Evolutionary conservation across 2,888 invertebrate species (phyloP).

Genomic region (Gibbula magus): DNA sequence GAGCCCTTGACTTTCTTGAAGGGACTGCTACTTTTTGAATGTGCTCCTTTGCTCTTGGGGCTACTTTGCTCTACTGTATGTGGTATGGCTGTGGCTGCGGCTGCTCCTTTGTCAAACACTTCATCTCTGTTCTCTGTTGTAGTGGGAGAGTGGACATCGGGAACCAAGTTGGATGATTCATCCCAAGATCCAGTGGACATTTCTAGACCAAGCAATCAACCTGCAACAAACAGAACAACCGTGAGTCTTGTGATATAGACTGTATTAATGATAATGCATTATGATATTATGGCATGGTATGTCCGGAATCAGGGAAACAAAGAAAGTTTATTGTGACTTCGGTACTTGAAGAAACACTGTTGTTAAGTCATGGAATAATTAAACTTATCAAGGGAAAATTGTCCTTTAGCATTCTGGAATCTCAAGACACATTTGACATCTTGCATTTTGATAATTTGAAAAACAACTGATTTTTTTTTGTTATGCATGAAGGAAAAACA

Average conservation of each 20-base stretch:
- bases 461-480: too few relatives aligned
- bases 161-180: conserved; percentile 67
- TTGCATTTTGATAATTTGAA: too few relatives aligned
- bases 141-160: conserved; percentile 52
- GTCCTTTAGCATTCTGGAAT: too few relatives aligned
- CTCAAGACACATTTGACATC: too few relatives aligned
- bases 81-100: conserved; percentile 6
- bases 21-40: conserved; percentile 36
- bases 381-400: too few relatives aligned
- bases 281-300: background rate
- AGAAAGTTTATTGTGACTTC: too few relatives aligned
- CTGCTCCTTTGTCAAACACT: conserved; percentile 36
- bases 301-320: too few relatives aligned
- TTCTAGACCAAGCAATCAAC: conserved; percentile 47
- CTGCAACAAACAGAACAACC: conserved; percentile 47
- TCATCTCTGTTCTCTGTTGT: conserved; percentile 40
- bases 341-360: too few relatives aligned
- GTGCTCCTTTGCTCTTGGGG: conserved; percentile 31
- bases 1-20: conserved; percentile 54
- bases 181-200: conserved; percentile 69
- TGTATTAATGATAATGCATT: too few relatives aligned
- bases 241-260: too few relatives aligned
- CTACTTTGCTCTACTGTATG: conserved; percentile 35
- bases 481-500: too few relatives aligned
- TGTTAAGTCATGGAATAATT: too few relatives aligned